phyloP scores from a whole-genome alignment of 2,888 invertebrate species.

The Polyploca ridens region DNA sequence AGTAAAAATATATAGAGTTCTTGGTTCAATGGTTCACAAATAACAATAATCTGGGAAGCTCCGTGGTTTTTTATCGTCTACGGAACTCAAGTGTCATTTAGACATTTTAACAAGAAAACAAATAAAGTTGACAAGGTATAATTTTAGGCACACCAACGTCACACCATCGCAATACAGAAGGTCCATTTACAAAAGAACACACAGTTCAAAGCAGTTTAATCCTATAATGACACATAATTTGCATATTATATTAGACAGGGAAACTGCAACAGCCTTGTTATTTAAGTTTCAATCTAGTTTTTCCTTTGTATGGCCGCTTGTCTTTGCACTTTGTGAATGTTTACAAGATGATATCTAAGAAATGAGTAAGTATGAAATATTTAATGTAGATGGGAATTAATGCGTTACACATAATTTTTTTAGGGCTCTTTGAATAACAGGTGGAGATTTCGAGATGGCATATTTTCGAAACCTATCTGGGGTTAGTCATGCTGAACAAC shows the following conservation, averaged over 20 bases:
- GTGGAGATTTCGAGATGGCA: too few relatives aligned
- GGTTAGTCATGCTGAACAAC: too few relatives aligned
- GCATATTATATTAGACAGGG: conserved; percentile 43
- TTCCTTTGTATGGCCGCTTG: conserved; percentile 5
- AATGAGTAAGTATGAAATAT: too few relatives aligned
- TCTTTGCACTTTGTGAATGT: background rate
- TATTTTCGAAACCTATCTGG: too few relatives aligned
- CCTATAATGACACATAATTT: conserved; percentile 39
- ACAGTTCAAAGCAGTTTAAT: conserved; percentile 29
- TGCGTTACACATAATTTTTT: too few relatives aligned
- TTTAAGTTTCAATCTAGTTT: conserved; percentile 14
- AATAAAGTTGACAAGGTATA: background rate
- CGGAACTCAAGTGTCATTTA: too few relatives aligned
- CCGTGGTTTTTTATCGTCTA: too few relatives aligned
- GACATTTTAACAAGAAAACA: background rate
- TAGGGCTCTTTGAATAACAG: too few relatives aligned
- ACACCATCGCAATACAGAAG: conserved; percentile 15
- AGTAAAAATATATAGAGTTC: too few relatives aligned
- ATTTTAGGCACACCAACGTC: conserved; percentile 13
- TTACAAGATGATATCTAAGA: background rate
- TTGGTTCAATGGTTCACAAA: too few relatives aligned
- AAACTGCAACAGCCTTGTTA: conserved; percentile 23
- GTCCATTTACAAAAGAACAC: conserved; percentile 9
- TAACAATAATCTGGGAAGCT: too few relatives aligned
- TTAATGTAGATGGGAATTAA: too few relatives aligned